Evolutionary conservation across 2,113 vertebrate genomes (phyloP).

Genomic region (Tenebrosternarchus preto): DNA sequence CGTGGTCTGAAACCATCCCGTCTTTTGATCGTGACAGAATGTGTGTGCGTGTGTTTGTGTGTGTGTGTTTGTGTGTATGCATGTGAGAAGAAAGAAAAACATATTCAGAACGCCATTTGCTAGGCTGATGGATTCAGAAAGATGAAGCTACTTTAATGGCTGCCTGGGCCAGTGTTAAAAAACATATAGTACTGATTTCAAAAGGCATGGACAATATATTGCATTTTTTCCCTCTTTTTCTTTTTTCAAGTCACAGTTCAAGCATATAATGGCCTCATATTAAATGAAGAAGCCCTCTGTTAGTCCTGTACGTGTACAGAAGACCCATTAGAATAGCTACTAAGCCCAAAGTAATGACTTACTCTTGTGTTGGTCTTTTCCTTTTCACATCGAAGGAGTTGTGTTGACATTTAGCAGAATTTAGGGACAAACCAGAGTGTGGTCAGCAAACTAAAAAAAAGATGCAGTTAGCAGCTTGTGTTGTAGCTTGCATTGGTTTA

Average conservation of each 20-base stretch:
- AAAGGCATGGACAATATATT: background rate
- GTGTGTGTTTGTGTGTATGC: too few species aligned
- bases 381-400: conserved; percentile 28
- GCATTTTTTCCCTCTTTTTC: too few species aligned
- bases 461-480: too few species aligned
- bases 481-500: too few species aligned
- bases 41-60: too few species aligned
- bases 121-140: background rate
- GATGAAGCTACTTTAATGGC: background rate
- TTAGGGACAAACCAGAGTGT: too few species aligned
- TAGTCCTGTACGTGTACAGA: conserved; percentile 18
- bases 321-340: conserved; percentile 26
- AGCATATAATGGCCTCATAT: conserved; percentile 12
- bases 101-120: background rate
- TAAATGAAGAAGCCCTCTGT: conserved; percentile 16
- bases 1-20: conserved; percentile 29
- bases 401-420: background rate
- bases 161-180: background rate
- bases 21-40: conserved; percentile 29
- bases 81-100: background rate
- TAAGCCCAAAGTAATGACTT: conserved; percentile 39
- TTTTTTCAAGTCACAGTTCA: conserved; percentile 1
- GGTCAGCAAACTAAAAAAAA: too few species aligned
- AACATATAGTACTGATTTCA: background rate
- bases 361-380: background rate